These are phyloP conservation scores for Upupa epops DNA, from an alignment of 2,113 vertebrate genomes.

Conservation along the genomic window DNA sequence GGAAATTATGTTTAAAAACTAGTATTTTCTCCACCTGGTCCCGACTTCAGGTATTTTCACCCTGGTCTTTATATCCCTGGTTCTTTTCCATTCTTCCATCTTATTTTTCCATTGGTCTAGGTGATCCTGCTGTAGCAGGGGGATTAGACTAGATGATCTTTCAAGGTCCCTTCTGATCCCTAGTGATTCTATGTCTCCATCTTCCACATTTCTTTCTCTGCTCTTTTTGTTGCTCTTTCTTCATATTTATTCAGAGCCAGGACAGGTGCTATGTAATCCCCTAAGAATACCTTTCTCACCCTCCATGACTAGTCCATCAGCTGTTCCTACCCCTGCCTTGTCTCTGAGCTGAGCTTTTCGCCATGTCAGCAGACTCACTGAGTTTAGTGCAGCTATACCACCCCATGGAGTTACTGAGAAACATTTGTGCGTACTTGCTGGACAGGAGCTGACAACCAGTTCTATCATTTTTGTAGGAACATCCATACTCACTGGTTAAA, in stretches of 20 bases:
- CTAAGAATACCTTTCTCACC: background rate
- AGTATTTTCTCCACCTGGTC: background rate
- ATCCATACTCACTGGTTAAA: background rate
- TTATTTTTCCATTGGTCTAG: too few species aligned
- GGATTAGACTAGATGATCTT: too few species aligned
- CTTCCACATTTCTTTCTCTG: background rate
- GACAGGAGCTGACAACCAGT: background rate
- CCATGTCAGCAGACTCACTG: background rate
- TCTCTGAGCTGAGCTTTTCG: background rate
- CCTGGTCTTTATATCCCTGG: background rate
- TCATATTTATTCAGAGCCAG: background rate
- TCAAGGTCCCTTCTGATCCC: too few species aligned
- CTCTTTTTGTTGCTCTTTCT: background rate
- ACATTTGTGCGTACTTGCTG: background rate
- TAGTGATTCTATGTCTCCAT: accelerated
- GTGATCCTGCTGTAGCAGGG: too few species aligned
- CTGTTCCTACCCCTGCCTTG: background rate
- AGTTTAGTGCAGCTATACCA: background rate
- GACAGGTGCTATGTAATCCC: background rate
- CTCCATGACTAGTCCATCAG: background rate
- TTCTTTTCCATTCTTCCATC: background rate
- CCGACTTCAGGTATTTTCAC: background rate
- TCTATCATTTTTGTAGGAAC: background rate
- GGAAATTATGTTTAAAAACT: too few species aligned
- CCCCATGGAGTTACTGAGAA: background rate